Conservation (phyloP, 2,113 vertebrate species). For the Eudyptes chrysolophus region DNA sequence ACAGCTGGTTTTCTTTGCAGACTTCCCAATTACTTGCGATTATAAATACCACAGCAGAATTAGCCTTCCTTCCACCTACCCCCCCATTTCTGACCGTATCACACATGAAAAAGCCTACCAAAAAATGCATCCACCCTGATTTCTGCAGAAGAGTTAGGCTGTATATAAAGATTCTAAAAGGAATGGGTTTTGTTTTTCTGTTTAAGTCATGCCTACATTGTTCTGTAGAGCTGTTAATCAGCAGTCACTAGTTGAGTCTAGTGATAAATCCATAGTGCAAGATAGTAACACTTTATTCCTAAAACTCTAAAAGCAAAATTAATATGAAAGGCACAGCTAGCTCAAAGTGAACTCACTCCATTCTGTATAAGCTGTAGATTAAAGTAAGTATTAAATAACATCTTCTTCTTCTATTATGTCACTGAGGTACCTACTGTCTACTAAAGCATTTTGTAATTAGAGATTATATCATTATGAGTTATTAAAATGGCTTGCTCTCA, state of each 20-base stretch:
- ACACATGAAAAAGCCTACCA: not conserved
- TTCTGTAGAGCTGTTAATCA: not conserved
- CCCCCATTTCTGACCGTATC: not conserved
- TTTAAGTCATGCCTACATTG: not conserved
- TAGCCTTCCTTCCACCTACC: not conserved
- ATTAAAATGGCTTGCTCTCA: not conserved
- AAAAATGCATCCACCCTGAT: not conserved
- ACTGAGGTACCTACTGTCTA: not conserved
- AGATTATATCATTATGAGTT: not conserved
- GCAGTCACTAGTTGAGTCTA: not conserved
- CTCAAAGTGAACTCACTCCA: not conserved
- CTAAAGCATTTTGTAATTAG: not conserved
- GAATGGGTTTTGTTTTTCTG: fast-evolving
- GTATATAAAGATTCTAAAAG: not conserved
- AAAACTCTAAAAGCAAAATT: not conserved
- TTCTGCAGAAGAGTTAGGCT: not conserved
- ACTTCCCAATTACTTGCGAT: not conserved
- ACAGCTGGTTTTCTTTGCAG: not conserved
- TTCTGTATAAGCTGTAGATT: not conserved
- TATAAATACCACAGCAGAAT: not conserved
- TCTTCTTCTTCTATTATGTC: not conserved
- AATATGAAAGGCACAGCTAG: not conserved
- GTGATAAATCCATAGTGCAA: not conserved
- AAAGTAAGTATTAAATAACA: not conserved
- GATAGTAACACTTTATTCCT: not conserved